phyloP scores from a whole-genome alignment of 2,888 invertebrate species.

The Harpagoxenus sublaevis region DNA sequence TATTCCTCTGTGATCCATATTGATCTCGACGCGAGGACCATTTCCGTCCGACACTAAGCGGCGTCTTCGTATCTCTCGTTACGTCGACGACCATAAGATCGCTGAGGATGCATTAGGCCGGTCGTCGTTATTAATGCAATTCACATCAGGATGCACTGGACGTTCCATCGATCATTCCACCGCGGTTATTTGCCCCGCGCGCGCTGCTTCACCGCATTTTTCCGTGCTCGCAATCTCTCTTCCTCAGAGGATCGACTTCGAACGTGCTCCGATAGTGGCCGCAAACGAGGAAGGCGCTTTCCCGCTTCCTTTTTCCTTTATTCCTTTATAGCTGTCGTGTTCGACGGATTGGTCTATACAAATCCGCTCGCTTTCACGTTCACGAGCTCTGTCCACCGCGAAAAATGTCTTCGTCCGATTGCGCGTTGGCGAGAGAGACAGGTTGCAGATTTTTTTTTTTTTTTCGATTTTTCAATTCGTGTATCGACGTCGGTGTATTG shows the following conservation, averaged over 20 bases:
- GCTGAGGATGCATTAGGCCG: conserved; percentile 68
- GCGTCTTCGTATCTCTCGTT: conserved; percentile 56
- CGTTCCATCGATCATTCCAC: conserved; percentile 67
- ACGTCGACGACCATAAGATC: conserved; percentile 50
- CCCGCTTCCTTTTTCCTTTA: neutral
- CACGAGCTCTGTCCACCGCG: neutral
- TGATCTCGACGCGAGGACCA: neutral
- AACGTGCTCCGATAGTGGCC: neutral
- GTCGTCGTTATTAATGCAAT: conserved; percentile 67
- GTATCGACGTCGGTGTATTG: neutral
- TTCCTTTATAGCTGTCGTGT: neutral
- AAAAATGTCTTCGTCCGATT: neutral
- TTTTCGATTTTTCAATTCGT: conserved; percentile 18
- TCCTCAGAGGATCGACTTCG: neutral
- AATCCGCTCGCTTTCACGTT: neutral
- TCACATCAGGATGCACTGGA: conserved; percentile 48
- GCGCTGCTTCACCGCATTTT: conserved; percentile 44
- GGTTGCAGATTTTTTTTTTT: conserved; percentile 12
- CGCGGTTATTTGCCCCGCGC: conserved; percentile 39
- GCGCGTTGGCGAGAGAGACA: neutral
- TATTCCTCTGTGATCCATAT: conserved; percentile 39
- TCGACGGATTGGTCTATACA: neutral
- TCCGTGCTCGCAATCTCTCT: conserved; percentile 14
- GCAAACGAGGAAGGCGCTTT: neutral
- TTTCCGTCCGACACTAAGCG: conserved; percentile 1